These are phyloP conservation scores for Prostheceraeus crozeri DNA, from an alignment of 2,888 invertebrate species.

Conservation along the genomic window DNA sequence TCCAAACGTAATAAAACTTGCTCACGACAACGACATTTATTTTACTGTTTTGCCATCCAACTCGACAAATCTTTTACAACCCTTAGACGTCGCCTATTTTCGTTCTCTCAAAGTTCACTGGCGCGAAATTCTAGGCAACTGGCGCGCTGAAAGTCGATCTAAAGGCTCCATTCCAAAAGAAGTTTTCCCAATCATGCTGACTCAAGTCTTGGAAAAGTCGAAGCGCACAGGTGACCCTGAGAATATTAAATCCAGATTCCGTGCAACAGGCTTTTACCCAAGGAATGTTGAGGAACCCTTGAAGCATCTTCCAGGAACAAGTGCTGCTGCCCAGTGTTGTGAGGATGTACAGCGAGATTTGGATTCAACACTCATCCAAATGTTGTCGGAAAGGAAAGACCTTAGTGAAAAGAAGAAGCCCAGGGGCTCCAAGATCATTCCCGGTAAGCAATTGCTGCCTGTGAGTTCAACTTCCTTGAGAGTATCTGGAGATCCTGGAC, in stretches of 20 bases:
- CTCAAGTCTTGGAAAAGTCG: slow-evolving; percentile 7
- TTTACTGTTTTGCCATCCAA: slow-evolving; percentile 8
- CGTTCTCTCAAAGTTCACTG: slow-evolving; percentile 14
- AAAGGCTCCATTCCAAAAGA: slow-evolving; percentile 2
- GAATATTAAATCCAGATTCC: no score
- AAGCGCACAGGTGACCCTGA: neutral
- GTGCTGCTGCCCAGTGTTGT: slow-evolving; percentile 15
- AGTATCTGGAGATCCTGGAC: no score
- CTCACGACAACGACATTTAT: slow-evolving; percentile 14
- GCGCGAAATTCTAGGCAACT: slow-evolving; percentile 17
- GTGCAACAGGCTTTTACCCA: slow-evolving; percentile 2
- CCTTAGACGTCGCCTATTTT: slow-evolving; percentile 23
- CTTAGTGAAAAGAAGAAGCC: slow-evolving; percentile 1
- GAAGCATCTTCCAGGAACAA: slow-evolving; percentile 11
- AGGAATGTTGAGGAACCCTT: slow-evolving; percentile 18
- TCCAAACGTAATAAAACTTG: slow-evolving; percentile 3
- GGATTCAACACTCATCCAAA: slow-evolving; percentile 16
- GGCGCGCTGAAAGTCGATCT: slow-evolving; percentile 19
- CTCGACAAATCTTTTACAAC: neutral
- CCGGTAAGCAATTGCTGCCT: no score
- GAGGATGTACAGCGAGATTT: slow-evolving; percentile 6
- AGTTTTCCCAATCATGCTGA: slow-evolving; percentile 2
- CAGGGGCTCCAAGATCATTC: neutral
- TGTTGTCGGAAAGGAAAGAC: slow-evolving; percentile 8
- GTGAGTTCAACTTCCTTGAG: no score